phyloP scores from a whole-genome alignment of 2,113 vertebrate genomes.

The Protomyctophum bolini region DNA sequence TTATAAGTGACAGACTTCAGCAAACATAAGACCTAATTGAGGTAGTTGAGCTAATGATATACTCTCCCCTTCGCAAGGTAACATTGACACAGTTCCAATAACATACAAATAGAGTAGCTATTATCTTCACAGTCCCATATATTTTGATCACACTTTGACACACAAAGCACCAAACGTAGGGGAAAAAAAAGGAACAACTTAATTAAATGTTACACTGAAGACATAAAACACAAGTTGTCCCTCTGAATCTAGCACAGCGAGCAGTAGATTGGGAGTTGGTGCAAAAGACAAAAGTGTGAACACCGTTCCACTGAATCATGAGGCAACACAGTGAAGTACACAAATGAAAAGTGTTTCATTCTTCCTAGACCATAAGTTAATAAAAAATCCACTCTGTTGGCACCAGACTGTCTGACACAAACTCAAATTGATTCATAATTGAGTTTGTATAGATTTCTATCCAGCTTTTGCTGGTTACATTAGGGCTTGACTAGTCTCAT shows the following conservation, averaged over 20 bases:
- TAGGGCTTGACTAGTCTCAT: conserved; percentile 83
- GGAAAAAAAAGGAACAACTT: conserved; percentile 13
- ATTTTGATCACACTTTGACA: conserved; percentile 12
- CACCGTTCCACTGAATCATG: conserved; percentile 78
- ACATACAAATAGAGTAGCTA: background rate
- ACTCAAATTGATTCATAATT: conserved; percentile 87
- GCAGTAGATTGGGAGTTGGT: conserved; percentile 33
- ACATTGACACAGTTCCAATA: background rate
- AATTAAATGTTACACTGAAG: conserved; percentile 23
- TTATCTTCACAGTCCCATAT: conserved; percentile 9
- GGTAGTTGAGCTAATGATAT: too few species aligned
- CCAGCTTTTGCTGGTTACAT: conserved; percentile 84
- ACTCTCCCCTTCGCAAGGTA: conserved; percentile 2
- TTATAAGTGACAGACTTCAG: background rate
- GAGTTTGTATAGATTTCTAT: conserved; percentile 85
- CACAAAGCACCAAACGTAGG: background rate
- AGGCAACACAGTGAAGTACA: conserved; percentile 84
- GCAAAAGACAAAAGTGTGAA: conserved; percentile 75
- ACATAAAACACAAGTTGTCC: background rate
- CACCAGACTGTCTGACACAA: conserved; percentile 87
- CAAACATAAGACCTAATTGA: too few species aligned
- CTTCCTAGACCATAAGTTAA: conserved; percentile 85
- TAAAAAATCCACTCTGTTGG: conserved; percentile 87
- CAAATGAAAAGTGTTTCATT: conserved; percentile 85
- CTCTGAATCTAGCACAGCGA: conserved; percentile 27